Evolutionary conservation across 2,797 vertebrate genomes (phyloP).

Genomic region (Rallus crepitans): DNA sequence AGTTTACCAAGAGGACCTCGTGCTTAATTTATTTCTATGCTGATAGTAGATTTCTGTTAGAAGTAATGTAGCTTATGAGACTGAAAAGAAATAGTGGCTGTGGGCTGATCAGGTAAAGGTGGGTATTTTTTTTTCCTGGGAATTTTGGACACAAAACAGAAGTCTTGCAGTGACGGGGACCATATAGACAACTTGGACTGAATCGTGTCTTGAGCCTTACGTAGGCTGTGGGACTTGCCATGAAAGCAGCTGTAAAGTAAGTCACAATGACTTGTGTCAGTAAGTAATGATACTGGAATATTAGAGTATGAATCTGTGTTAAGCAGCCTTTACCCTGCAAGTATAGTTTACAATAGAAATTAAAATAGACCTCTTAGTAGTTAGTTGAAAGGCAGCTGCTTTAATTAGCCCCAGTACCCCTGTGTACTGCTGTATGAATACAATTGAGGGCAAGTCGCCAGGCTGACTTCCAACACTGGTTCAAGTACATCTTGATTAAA

Average conservation of each 20-base stretch:
- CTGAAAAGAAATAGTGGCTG: not conserved
- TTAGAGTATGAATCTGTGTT: not conserved
- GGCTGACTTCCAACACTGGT: not conserved
- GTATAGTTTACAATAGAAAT: not conserved
- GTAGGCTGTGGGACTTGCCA: not conserved
- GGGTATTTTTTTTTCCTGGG: not conserved
- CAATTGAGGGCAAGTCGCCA: not conserved
- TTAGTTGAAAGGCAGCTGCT: not conserved
- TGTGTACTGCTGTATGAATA: not conserved
- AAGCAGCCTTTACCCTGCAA: not conserved
- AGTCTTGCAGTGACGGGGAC: not conserved
- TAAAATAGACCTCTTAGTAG: not conserved
- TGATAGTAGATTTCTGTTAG: not conserved
- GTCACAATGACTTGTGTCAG: not conserved
- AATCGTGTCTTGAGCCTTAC: not conserved
- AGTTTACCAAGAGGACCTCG: not conserved
- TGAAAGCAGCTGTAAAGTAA: not conserved
- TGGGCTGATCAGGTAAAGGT: not conserved
- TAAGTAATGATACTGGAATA: not conserved
- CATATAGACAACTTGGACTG: not conserved
- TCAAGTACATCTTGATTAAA: not conserved
- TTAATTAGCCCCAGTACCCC: not conserved
- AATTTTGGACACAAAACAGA: not conserved
- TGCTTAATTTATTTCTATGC: not conserved
- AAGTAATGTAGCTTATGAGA: not conserved